Percentiles rank a stretch among this genome's conserved stretches.
Conservation (phyloP, 2,797 vertebrate genomes). For the Alcedo quadribrachys region DNA sequence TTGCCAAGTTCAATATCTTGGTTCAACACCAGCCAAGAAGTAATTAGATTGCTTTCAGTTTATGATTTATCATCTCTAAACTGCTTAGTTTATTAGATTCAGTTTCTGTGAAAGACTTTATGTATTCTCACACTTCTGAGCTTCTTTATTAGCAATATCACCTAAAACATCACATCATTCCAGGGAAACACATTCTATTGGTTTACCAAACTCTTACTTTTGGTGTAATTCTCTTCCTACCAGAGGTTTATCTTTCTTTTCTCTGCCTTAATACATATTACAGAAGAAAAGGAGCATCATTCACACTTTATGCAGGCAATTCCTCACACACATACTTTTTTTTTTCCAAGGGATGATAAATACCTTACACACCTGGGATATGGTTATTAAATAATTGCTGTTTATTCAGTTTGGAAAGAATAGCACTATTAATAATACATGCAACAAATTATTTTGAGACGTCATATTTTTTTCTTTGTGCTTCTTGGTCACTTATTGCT, state of each 20-base stretch:
- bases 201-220: background rate
- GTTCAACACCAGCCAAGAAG: background rate
- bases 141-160: background rate
- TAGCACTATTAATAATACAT: background rate
- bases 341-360: background rate
- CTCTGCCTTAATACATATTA: background rate
- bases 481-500: background rate
- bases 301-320: background rate
- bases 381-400: background rate
- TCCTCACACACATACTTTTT: accelerated
- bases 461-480: background rate
- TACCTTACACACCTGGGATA: background rate
- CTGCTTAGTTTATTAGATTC: background rate
- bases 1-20: background rate
- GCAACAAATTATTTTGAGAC: background rate
- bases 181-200: background rate
- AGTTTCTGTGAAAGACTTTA: background rate
- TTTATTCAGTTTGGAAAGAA: background rate
- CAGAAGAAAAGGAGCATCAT: background rate
- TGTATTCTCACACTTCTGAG: background rate
- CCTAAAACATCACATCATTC: background rate
- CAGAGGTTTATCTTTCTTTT: background rate
- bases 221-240: background rate
- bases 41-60: background rate
- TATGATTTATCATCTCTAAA: background rate